Conservation (phyloP, 2,888 invertebrate species). For the Melinopterus prodromus region DNA sequence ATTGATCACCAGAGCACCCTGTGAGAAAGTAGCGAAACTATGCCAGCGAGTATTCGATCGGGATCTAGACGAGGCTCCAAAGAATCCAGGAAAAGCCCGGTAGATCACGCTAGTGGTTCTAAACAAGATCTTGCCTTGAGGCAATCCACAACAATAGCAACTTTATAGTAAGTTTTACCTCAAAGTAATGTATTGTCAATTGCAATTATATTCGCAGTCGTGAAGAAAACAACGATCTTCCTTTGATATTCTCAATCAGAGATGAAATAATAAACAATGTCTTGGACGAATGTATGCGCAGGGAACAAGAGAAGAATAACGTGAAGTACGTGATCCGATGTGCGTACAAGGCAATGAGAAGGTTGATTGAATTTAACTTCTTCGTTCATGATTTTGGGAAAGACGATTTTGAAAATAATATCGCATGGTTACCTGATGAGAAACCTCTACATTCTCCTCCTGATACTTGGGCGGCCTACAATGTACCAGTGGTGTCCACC, state of each 20-base stretch:
- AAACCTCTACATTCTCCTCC: constrained; percentile 35
- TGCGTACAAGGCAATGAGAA: constrained; percentile 34
- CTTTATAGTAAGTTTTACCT: not conserved
- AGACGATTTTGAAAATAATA: constrained; percentile 28
- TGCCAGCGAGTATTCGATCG: constrained; percentile 16
- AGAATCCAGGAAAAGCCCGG: constrained; percentile 7
- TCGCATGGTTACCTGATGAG: constrained; percentile 34
- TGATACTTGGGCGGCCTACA: constrained; percentile 40
- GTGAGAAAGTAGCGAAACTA: not conserved
- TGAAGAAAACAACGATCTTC: constrained; percentile 13
- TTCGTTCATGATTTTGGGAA: constrained; percentile 35
- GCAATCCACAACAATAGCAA: not conserved
- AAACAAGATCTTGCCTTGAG: not conserved
- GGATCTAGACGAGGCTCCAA: constrained; percentile 9
- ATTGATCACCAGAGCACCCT: constrained; percentile 1
- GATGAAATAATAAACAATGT: constrained; percentile 34
- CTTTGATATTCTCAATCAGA: constrained; percentile 29
- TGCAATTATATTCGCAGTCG: not conserved
- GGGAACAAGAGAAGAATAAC: constrained; percentile 31
- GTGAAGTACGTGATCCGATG: constrained; percentile 36
- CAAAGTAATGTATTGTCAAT: not conserved
- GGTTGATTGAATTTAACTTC: constrained; percentile 36
- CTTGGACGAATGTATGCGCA: constrained; percentile 32
- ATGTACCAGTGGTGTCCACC: constrained; percentile 29
- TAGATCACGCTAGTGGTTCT: constrained; percentile 16